Base-by-base conservation (phyloP, 2,797 vertebrate genomes). In the Tarsius wallacei region DNA sequence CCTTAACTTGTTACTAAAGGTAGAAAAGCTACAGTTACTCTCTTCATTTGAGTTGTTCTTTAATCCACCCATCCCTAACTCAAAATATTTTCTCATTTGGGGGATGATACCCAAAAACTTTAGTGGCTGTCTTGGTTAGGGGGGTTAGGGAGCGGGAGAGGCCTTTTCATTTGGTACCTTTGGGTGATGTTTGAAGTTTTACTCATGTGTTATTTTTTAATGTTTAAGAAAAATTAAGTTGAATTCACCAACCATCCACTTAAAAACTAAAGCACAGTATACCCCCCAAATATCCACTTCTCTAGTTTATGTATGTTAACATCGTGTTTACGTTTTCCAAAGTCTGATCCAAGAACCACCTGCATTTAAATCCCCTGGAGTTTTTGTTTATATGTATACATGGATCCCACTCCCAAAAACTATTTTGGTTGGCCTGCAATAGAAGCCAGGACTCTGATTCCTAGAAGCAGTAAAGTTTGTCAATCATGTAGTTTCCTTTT, bases 221-320 rank as follows among this genome's bases (percentile, higher is more conserved):
- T 57, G 28, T 86, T 83, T 64, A 74, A 63, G 21, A 55, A 87
- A 83, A 81, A 68, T 47, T 84, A 80, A 47, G 36, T 85, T 33
- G 74, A 93, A 73, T 47, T 96, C 81, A 31, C 17, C 86, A 92
- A 5, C 15, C 42, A 68, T 66, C 42, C 31, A 86, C 74, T 51
- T 61, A 89, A 93, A 42, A 96, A 80, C 16, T 51, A 90, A 95
- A 93, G 51, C 33, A 51, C 13, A 76, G 2, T n/a, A 19, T 11
- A 7, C 16, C 16, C 16, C 51, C 15, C 2, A 61, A 66, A 93
- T 10, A 68, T 31, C 70, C 68, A 78, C 53, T 85, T 49, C 53
- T 64, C 28, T 9, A 11, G 64, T 53, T 7, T n/a, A 66, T 21
- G 28, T 5, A 28, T 36, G 22, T 73, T 71, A 42, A 42, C 55